Evolutionary conservation across 1,140 invertebrate genomes (phyloP), one percentile per base, ranked within the genome.

Genomic region (Oncopodura yosiiana): DNA sequence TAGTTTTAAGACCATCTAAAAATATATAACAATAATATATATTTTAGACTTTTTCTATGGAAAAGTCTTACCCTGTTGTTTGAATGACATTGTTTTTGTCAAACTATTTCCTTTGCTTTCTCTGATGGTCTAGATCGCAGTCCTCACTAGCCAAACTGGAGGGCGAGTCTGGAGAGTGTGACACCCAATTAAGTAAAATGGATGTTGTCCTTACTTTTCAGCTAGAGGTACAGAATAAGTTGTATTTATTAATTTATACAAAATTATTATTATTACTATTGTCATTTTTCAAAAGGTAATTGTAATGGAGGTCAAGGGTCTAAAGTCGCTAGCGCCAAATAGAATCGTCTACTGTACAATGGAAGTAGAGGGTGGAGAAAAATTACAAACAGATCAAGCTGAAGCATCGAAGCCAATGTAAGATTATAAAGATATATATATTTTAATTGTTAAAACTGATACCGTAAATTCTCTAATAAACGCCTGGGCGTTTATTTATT

Each of bases 291-390:
- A n/a, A n/a, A n/a, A 92, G 87, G 87, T 93, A 51, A 83, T 95
- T 66, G 94, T 99, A 34, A 95, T 97, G 84, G 95, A 99, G 77
- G 94, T 99, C 42, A 94, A 96, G 73, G 93, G 93, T 57, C 76
- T 99, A 37, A 98, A 97, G 73, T 94, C 91, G 30, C 74, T 99
- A 62, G 84, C 93, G 61, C 84, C 92, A 14, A 98, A 94, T 77
- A 81, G 94, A 68, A 96, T 99, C 66, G 94, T 99, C 27, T 99
- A 99, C 75, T 99, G 96, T 72, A 99, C 94, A 21, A 99, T 99
- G 96, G 95, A 99, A 76, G 93, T 98, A 1, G 94, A 99, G 73
- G 87, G 87, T 52, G 91, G 93, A 36, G 93, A 97, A 69, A 99
- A 99, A 72, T 74, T 99, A 34, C 94, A 98, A 75, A 99, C 96